These are phyloP conservation scores for Eira barbara DNA, from an alignment of 2,113 vertebrate species.

Conservation along the genomic window DNA sequence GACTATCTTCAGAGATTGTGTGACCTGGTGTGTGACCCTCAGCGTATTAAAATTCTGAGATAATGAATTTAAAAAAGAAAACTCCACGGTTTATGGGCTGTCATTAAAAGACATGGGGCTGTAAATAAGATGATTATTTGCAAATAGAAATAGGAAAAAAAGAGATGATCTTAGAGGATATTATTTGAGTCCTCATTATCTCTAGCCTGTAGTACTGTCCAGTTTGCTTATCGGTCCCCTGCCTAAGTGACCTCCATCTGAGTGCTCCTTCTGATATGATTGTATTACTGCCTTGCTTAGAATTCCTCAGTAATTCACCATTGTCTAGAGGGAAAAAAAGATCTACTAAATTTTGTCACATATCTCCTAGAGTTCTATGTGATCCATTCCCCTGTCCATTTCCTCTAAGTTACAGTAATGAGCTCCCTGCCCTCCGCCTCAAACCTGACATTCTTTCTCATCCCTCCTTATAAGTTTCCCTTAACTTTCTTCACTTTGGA, in stretches of 20 bases:
- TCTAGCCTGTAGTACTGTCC: not conserved
- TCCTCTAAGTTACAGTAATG: not conserved
- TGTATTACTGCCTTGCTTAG: not conserved
- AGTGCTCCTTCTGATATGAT: not conserved
- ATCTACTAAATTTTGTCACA: not conserved
- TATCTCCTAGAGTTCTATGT: not conserved
- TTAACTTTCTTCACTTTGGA: not conserved
- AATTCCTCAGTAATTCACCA: not conserved
- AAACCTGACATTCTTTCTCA: not conserved
- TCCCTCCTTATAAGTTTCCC: not conserved
- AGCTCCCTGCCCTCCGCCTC: not conserved
- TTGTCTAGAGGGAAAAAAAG: not conserved
- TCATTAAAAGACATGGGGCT: not conserved
- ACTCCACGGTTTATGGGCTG: not conserved
- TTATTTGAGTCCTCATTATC: not conserved
- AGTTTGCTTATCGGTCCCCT: not conserved
- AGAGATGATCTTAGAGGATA: not conserved
- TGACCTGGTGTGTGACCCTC: not conserved
- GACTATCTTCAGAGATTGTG: not conserved
- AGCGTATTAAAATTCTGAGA: conserved; percentile 54
- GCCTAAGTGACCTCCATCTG: not conserved
- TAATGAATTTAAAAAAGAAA: conserved; percentile 41
- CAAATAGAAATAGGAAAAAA: not conserved
- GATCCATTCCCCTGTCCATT: not conserved
- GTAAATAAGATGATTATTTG: conserved; percentile 25